A percentile compares a stretch with the other conserved stretches of the same genome.
phyloP scores from a whole-genome alignment of 2,888 invertebrate species.

The Drosophila rellima region DNA sequence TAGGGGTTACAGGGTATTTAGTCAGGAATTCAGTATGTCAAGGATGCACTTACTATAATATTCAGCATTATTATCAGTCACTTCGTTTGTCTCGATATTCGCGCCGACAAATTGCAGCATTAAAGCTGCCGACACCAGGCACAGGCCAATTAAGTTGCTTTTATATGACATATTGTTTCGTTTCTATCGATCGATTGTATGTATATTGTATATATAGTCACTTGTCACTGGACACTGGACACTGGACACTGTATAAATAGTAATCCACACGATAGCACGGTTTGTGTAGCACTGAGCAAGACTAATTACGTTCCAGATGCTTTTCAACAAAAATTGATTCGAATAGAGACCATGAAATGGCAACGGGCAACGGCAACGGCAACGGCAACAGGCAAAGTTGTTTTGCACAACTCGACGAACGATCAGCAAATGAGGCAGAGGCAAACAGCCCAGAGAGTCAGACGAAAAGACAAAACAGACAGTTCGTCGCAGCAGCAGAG shows the following conservation, averaged over 20 bases:
- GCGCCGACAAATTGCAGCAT: constrained; percentile 62
- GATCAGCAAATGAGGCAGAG: constrained; percentile 53
- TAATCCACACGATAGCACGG: constrained; percentile 71
- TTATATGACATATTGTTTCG: constrained; percentile 56
- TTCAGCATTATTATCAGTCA: constrained; percentile 67
- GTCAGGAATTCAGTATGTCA: not conserved
- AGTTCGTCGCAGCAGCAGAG: constrained; percentile 9
- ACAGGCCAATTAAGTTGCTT: constrained; percentile 50
- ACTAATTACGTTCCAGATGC: constrained; percentile 66
- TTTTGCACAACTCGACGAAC: constrained; percentile 76
- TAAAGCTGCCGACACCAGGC: constrained; percentile 64
- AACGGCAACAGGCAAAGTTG: constrained; percentile 34
- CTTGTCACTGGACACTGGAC: not conserved
- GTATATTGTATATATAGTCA: constrained; percentile 5
- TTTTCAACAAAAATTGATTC: constrained; percentile 70
- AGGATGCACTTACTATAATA: constrained; percentile 76
- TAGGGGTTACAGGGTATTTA: constrained; percentile 13
- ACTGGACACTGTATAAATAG: constrained; percentile 25
- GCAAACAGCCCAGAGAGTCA: constrained; percentile 16
- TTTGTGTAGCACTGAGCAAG: constrained; percentile 65
- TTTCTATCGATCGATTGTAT: not conserved
- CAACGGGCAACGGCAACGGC: constrained; percentile 2
- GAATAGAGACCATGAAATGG: constrained; percentile 33
- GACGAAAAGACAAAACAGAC: constrained; percentile 16
- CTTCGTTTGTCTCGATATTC: constrained; percentile 80